Evolutionary conservation across 2,797 vertebrate genomes (phyloP).

Genomic region (Diglossa cyanea): DNA sequence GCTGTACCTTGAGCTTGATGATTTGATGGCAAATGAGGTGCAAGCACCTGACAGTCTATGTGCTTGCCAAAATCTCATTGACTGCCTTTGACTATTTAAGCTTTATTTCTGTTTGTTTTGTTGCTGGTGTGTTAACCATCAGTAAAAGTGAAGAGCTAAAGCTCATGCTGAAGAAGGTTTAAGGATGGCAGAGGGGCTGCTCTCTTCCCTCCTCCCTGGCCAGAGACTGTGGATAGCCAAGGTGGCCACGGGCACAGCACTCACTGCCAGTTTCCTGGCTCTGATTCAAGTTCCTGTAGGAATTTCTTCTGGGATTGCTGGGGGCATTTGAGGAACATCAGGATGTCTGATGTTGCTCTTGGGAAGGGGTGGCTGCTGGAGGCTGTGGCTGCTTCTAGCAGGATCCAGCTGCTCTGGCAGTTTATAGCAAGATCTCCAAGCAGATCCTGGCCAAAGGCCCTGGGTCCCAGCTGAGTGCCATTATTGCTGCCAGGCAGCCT

Average conservation of each 20-base stretch:
- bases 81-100: neutral
- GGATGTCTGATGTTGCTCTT: neutral
- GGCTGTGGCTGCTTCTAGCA: neutral
- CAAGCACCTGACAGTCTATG: neutral
- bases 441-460: neutral
- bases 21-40: neutral
- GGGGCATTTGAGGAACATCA: neutral
- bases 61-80: neutral
- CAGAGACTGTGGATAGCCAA: neutral
- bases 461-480: neutral
- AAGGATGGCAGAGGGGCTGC: neutral
- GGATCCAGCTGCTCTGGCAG: neutral
- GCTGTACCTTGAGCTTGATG: neutral
- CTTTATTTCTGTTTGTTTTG: neutral
- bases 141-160: neutral
- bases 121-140: neutral
- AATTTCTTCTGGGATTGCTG: neutral
- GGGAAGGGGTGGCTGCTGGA: neutral
- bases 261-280: neutral
- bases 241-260: fast-evolving
- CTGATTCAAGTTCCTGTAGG: neutral
- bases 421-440: neutral
- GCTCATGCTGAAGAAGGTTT: neutral
- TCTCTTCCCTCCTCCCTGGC: too few relatives aligned
- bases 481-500: neutral